These are phyloP conservation scores for Stenichneumon culpator DNA, from an alignment of 2,888 invertebrate genomes.

Conservation along the genomic window DNA sequence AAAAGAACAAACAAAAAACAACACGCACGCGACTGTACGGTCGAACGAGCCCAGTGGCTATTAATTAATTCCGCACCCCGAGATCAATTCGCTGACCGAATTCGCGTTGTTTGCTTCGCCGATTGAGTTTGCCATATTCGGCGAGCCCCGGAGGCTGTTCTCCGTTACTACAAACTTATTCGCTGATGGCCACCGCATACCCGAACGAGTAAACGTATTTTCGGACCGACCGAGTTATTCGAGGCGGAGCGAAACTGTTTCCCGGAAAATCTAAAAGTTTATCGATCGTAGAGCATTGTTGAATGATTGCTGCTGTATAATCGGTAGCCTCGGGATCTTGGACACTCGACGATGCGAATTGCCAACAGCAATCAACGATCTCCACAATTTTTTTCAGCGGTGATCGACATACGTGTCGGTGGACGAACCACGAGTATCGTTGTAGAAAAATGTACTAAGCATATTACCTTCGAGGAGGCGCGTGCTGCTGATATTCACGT, in stretches of 20 bases:
- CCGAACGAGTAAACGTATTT: neutral
- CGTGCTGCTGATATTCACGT: no score
- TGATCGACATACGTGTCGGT: neutral
- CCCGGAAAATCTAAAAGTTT: slow-evolving; percentile 25
- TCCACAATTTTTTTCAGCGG: neutral
- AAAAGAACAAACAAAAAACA: neutral
- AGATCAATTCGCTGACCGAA: slow-evolving; percentile 51
- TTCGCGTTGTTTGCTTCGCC: slow-evolving; percentile 53
- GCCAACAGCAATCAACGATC: neutral
- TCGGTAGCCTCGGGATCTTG: neutral
- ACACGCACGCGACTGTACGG: neutral
- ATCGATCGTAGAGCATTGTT: neutral
- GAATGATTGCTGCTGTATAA: neutral
- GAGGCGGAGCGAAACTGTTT: slow-evolving; percentile 23
- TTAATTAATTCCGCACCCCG: slow-evolving; percentile 41
- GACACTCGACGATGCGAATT: neutral
- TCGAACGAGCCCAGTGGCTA: neutral
- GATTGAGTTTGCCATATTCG: slow-evolving; percentile 20
- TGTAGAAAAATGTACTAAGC: neutral
- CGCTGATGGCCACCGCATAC: slow-evolving; percentile 4
- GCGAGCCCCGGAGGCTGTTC: slow-evolving; percentile 1
- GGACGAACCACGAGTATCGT: neutral
- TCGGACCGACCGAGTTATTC: slow-evolving; percentile 2
- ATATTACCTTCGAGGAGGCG: neutral
- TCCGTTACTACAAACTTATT: slow-evolving; percentile 19